A percentile compares a stretch with the other conserved stretches of the same genome.
phyloP scores from a whole-genome alignment of 2,113 vertebrate genomes.

The Nycticebus coucang region DNA sequence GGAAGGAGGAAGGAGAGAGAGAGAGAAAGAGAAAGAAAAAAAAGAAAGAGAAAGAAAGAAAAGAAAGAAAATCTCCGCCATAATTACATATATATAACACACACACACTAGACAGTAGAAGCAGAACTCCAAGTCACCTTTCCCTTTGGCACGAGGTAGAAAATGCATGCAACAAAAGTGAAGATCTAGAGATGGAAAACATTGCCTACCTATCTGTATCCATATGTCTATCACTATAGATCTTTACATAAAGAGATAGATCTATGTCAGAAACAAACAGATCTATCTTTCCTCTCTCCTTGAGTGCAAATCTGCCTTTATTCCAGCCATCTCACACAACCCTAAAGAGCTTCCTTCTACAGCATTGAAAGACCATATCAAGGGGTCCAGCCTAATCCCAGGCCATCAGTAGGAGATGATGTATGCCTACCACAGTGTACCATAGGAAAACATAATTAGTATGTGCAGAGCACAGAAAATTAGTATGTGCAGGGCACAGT shows the following conservation, averaged over 20 bases:
- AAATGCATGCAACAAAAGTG: background rate
- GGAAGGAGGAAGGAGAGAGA: too few species aligned
- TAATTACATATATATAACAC: too few species aligned
- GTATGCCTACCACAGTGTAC: background rate
- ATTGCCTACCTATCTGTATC: too few species aligned
- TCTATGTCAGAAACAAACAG: background rate
- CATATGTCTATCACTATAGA: background rate
- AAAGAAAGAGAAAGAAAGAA: too few species aligned
- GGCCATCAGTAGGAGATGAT: background rate
- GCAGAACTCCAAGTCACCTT: background rate
- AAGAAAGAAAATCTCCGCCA: background rate
- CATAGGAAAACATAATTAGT: slow-evolving; percentile 52
- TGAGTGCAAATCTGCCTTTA: background rate
- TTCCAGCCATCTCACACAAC: background rate
- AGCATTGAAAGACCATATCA: background rate
- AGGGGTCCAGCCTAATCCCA: background rate
- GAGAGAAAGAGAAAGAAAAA: too few species aligned
- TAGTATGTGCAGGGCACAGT: background rate
- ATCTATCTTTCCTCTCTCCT: background rate
- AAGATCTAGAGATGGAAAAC: background rate
- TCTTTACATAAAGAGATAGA: background rate
- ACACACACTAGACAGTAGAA: background rate
- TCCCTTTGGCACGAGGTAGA: background rate
- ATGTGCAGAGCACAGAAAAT: slow-evolving; percentile 51
- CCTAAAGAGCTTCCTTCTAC: background rate